Conservation (phyloP, 2,888 invertebrate genomes). For the Mactromeris polynyma region DNA sequence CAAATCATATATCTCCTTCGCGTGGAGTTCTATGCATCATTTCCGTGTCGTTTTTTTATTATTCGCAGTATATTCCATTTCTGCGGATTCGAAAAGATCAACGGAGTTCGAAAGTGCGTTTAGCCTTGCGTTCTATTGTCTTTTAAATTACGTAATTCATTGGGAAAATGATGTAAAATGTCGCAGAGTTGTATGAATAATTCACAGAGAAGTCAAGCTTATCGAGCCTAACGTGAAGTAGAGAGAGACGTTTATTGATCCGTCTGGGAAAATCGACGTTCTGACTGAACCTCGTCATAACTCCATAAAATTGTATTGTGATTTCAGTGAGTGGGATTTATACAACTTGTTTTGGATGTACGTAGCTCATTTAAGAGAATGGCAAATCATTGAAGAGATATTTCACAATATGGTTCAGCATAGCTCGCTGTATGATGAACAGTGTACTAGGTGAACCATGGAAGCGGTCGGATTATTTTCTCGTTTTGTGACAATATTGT, state of each 20-base stretch:
- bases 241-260: neutral
- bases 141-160: neutral
- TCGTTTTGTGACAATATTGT: neutral
- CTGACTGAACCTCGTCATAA: neutral
- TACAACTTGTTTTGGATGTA: neutral
- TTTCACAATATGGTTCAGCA: neutral
- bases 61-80: too few relatives aligned
- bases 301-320: conserved; percentile 1
- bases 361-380: neutral
- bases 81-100: neutral
- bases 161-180: neutral
- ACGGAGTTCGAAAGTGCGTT: neutral
- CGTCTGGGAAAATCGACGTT: conserved; percentile 8
- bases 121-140: neutral
- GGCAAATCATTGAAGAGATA: neutral
- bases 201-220: neutral
- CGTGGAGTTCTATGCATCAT: too few relatives aligned
- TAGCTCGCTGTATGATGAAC: neutral
- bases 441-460: neutral
- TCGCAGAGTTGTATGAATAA: neutral
- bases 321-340: neutral
- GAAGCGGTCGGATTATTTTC: neutral
- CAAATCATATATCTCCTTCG: too few relatives aligned
- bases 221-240: neutral
- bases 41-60: too few relatives aligned